Base-by-base conservation (phyloP, 2,113 vertebrate species). In the Lycaon pictus region DNA sequence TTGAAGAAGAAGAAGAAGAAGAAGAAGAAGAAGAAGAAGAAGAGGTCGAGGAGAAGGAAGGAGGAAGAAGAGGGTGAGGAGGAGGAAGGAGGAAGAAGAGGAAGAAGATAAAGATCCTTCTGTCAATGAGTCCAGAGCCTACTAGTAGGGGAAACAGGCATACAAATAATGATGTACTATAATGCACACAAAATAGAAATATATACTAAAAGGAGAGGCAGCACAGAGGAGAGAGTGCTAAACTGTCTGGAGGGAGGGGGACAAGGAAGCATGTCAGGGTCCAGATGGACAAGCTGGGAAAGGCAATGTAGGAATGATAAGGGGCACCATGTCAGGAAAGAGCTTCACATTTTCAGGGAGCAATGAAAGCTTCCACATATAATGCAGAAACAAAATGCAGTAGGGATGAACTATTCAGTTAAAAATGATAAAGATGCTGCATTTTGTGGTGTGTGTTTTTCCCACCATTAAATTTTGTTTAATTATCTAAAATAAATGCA, bases 401-500 rank as follows among this genome's bases (percentile, higher is more conserved):
- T 35, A 43, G 11, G 1, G 6, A 56, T 48, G 17, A 71, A 69
- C 25, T 63, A 11, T 32, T 79, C 5, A 63, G 5, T 62, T 71
- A 67, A 72, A 96, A 74, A 43, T 60, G 16, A 58, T 48, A 53
- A 74, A 35, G 22, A 87, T 62, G 19, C 35, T 65, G 55, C 77
- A 48, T 63, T n/a, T 72, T 65, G 71, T 58, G 23, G 16, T 83
- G 27, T 56, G 17, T 71, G 29, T 10, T 32, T 94, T 95, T 6
- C 53, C 25, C 37, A 90, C 51, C 77, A 79, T 83, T 83, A 60
- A 62, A 74, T 15, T 15, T 65, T 67, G 32, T 72, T 82, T 4
- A 12, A 94, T 71, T 53, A 71, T 58, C 82, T 95, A 81, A 71
- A 72, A 63, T 48, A 91, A 80, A 81, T 43, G 63, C 71, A 74